Evolutionary conservation across 1,140 invertebrate species (phyloP), one percentile per base, ranked within the genome.

Genomic region (Lordiphosa stackelbergi): DNA sequence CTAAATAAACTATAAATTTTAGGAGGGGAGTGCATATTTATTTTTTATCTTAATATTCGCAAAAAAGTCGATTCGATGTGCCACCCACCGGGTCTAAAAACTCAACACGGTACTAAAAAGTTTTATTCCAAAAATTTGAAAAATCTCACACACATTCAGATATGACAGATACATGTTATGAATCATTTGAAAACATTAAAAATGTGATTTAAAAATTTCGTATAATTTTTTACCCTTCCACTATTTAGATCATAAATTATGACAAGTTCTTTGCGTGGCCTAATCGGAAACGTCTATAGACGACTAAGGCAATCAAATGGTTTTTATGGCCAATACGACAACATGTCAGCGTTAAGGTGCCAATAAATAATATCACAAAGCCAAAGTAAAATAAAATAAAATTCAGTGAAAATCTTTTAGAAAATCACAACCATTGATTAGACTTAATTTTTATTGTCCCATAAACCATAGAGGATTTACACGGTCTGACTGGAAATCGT

Each of bases 341-440:
- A 81, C 53, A 70, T 70, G 53, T 74, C 71, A 78, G 58, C 43
- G 52, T 52, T 51, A 16, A 46, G 56, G 46, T 57, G 65, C 49
- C 46, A 58, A 70, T 78, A 78, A 81, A 78, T 81, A 70, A 70
- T 37, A n/a, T 31, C 7, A 22, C 46, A 43, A 40, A 36, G 55
- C 51, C 35, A 53, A 55, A 49, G 60, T 51, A 54, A 45, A 46
- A 63, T 57, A n/a, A 2, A 7, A n/a, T 46, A 31, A 40, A 41
- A 13, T 19, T 47, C 12, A 24, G 24, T 12, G 16, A 38, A 31
- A 60, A 43, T 59, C 57, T 53, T 36, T 43, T 2, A 6, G 16
- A 53, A 58, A 78, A 79, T 79, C 74, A 81, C 61, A 75, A 60
- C 75, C 54, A 52, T 59, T 70, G 74, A 79, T 81, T 78, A 74